Evolutionary conservation across 23 tunicate genomes (phyloP), one percentile per base, ranked within the genome.

Genomic region (Oikopleura dioica): DNA sequence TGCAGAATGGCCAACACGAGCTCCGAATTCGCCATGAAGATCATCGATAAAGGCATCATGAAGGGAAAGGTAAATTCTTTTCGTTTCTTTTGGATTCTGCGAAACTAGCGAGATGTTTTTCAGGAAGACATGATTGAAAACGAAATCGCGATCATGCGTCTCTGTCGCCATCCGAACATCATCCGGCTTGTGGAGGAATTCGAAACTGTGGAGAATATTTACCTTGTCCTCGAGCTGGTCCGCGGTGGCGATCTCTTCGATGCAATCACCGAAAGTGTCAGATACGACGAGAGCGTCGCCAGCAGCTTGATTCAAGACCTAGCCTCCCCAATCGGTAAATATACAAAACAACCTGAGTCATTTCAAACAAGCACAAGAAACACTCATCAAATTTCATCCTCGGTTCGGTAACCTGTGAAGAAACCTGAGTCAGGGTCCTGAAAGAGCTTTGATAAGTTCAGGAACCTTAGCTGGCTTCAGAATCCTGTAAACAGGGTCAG

Each of bases 181-280:
- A 91, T 91, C 35, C 82, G 92, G 23, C 51, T 91, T 75, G 89
- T 91, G 38, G 97, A 91, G 76, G 97, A 91, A 50, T 91, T 91
- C 51, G 97, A 89, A 78, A 89, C 96, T 29, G 84, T 79, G 37
- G 91, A 82, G 36, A 89, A 89, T 38, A 85, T 89, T 30, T 86
- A 89, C 35, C 82, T 89, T 37, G 85, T 85, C 75, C 82, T 85
- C 37, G 94, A 89, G 68, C 85, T 84, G 38, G 87, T 86, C 78
- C 82, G 85, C 92, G 97, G 97, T 55, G 97, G 97, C 29, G 97
- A 91, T 76, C 82, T 91, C 59, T 91, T 91, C 76, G 97, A 91
- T 76, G 97, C 97, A 35, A 91, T 91, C 76, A 91, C 97, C 36
- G 97, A 91, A 80, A 85, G 92, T 68, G 97, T 91, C 2, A 85